Percentiles rank a stretch among this genome's conserved stretches.
These are phyloP conservation scores for Cataglyphis livida DNA, from an alignment of 2,888 invertebrate species.

Conservation along the genomic window DNA sequence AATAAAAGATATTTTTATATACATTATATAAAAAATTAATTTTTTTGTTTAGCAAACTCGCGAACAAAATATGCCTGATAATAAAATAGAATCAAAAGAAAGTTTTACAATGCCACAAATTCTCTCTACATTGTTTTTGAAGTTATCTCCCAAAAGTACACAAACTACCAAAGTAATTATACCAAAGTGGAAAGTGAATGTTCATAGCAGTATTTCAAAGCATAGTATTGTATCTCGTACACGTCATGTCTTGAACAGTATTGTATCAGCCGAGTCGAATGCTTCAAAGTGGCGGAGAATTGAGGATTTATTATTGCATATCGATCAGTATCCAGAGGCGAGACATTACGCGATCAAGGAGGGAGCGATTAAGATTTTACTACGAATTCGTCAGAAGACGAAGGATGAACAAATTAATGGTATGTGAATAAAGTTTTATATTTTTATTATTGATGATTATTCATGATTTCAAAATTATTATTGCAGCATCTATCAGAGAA, in stretches of 20 bases:
- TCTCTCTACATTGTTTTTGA: constrained; percentile 84
- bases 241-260: constrained; percentile 89
- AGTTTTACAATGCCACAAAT: constrained; percentile 84
- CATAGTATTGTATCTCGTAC: constrained; percentile 89
- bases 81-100: constrained; percentile 62
- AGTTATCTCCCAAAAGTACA: constrained; percentile 80
- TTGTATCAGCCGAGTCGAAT: constrained; percentile 87
- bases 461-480: constrained; percentile 22
- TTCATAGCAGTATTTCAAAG: constrained; percentile 84
- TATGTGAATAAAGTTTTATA: constrained; percentile 49
- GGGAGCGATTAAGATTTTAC: constrained; percentile 89
- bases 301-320: constrained; percentile 90
- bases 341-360: constrained; percentile 91
- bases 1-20: neutral
- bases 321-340: constrained; percentile 91
- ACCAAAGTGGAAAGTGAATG: constrained; percentile 86
- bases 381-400: constrained; percentile 87
- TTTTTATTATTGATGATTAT: neutral
- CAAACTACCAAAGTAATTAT: constrained; percentile 68
- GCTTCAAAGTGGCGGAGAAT: constrained; percentile 88
- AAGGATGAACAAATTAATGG: constrained; percentile 83
- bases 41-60: constrained; percentile 48
- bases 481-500: constrained; percentile 84
- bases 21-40: neutral
- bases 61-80: constrained; percentile 34